These are phyloP conservation scores for Lithophane socia DNA, from an alignment of 2,888 invertebrate species.

Conservation along the genomic window DNA sequence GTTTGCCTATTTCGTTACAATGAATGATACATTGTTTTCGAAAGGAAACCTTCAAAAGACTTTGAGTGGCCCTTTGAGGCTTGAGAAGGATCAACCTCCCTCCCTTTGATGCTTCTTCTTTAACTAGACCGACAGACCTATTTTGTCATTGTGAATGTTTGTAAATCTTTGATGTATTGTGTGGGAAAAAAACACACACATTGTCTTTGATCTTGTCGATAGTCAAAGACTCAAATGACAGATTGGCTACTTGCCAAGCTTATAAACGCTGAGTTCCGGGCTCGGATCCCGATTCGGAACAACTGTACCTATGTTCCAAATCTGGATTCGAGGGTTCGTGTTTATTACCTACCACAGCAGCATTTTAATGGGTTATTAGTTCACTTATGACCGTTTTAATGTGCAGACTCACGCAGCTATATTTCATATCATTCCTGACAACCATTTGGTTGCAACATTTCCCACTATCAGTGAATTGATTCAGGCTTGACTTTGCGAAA, in stretches of 20 bases:
- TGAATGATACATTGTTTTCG: conserved; percentile 18
- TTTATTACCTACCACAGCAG: conserved; percentile 25
- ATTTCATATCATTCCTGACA: conserved; percentile 15
- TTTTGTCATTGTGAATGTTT: conserved; percentile 6
- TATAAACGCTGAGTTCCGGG: conserved; percentile 45
- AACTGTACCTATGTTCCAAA: conserved; percentile 46
- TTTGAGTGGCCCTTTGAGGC: neutral
- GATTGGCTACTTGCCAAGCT: conserved; percentile 47
- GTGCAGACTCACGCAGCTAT: conserved; percentile 1
- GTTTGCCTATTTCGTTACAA: neutral
- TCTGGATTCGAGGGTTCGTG: conserved; percentile 15
- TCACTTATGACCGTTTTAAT: conserved; percentile 32
- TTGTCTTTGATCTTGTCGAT: conserved; percentile 43
- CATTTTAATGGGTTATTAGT: conserved; percentile 34
- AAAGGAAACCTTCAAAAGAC: neutral
- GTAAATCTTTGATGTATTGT: conserved; percentile 8
- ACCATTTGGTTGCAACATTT: neutral
- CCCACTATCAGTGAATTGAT: neutral
- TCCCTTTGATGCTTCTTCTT: neutral
- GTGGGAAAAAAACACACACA: conserved; percentile 1
- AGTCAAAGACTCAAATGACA: conserved; percentile 20
- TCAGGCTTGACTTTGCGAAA: no score
- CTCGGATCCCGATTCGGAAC: conserved; percentile 45
- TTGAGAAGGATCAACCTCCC: neutral
- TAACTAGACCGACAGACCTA: neutral